Evolutionary conservation across 2,113 vertebrate genomes (phyloP), one percentile per base, ranked within the genome.

Genomic region (Chauna torquata): DNA sequence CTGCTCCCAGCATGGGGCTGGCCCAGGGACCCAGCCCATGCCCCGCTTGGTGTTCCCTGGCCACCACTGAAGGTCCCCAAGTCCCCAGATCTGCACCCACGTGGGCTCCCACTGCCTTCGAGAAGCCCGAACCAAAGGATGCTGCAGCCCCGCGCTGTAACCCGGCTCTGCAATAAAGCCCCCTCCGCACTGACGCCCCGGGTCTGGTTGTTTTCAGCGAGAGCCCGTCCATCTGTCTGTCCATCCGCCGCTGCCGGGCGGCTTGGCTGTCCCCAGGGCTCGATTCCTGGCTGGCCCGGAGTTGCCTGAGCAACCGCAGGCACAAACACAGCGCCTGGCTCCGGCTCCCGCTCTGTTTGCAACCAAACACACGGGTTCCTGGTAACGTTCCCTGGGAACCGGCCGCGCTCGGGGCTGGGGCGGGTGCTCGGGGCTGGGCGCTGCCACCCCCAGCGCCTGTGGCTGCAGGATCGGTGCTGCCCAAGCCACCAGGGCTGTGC

Each of bases 361-460:
- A 94, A 97, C 96, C 96, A 98, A 98, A 98, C 97, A 98, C 96
- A 95, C 49, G 30, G 95, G 96, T 97, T 98, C 98, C 97, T 98
- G 97, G 98, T 98, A 98, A 98, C 98, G 19, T 96, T 92, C 97
- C 94, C 98, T 97, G 97, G 97, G 97, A 97, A 96, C 92, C 75
- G 97, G 95, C 97, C 42, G 96, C 36, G 70, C 66, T 76, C 54
- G 15, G 79, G 76, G 58, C 28, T 4, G 61, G 58, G 71, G 13
- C 1, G 11, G 45, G 9, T 34, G 36, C 52, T 47, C 0, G 7
- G 27, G 57, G 10, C 25, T 23, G 86, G 44, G 70, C 2, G 1
- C 58, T 19, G 75, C 42, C 38, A 54, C 45, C 36, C 19, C 27
- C 40, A 42, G 18, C 38, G 24, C 62, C 38, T 17, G 13, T 52